Base-by-base conservation (phyloP, 2,888 invertebrate species). In the Oasisia sp. region DNA sequence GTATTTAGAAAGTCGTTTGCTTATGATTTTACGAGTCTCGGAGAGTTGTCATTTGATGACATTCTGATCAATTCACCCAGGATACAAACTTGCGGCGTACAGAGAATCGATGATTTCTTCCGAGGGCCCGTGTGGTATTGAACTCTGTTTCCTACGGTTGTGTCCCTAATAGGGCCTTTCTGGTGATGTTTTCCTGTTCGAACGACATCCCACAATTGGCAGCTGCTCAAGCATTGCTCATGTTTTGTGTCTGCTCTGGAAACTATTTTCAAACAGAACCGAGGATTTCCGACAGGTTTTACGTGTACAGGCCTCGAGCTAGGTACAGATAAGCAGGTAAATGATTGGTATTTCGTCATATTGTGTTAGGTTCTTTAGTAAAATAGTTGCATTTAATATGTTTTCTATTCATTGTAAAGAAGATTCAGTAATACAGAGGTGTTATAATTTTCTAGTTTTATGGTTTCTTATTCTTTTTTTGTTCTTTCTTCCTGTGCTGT, bases 1-100 rank as follows among this genome's bases (percentile, higher is more conserved):
- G 3, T 27, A 74, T 74, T 56, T 56, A 19, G 56, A 56, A 56
- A 56, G 19, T 56, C 11, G 19, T 56, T 74, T 74, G 74, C 74
- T 74, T 74, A 0, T 14, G 74, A 74, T n/a, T 74, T 74, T n/a
- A 74, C 27, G 74, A 74, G n/a, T 74, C 74, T 74, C 27, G 7
- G 74, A 74, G 74, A 74, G 74, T 74, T 74, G 74, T 27, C 74
- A 74, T 74, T 74, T 74, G 74, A 74, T 19, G 74, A 74, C 74
- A 74, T 74, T 74, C 74, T 74, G 27, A 74, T 74, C 74, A 74
- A 74, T 74, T 74, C 74, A n/a, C 27, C 74, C 74, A 74, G 74
- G 74, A 74, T 74, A 74, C 74, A 74, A 74, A 27, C 7, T 74
- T 74, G 74, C 74, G 27, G n/a, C 27, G 7, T 27, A 27, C 74